Conservation (phyloP, 2,113 vertebrate species). For the Microcebus murinus region DNA sequence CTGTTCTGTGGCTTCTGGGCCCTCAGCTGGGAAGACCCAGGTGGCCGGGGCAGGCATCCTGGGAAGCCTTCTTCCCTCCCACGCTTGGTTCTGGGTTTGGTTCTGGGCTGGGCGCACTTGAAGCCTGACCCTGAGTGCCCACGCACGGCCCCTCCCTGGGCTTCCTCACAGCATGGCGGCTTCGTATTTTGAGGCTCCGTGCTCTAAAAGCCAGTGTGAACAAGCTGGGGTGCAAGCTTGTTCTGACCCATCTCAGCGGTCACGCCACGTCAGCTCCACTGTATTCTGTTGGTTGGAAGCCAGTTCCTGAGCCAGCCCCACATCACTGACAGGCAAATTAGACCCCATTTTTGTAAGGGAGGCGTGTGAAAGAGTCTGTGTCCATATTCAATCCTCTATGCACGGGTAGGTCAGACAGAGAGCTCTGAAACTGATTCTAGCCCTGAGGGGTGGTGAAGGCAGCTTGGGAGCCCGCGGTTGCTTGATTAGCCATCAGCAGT, state of each 20-base stretch:
- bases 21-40: not conserved
- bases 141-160: not conserved
- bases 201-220: not conserved
- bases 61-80: not conserved
- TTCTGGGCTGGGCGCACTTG: not conserved
- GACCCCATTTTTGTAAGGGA: not conserved
- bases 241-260: not conserved
- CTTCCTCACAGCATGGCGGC: not conserved
- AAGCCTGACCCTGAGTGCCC: not conserved
- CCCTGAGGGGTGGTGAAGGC: not conserved
- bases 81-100: not conserved
- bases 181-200: not conserved
- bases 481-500: no score
- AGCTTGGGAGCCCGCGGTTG: accelerated
- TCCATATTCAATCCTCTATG: not conserved
- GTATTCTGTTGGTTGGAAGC: not conserved
- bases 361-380: not conserved
- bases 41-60: no score
- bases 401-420: not conserved
- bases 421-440: not conserved
- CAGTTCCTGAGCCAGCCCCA: not conserved
- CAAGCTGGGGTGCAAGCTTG: no score
- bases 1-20: not conserved
- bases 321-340: not conserved
- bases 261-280: accelerated